Evolutionary conservation across 2,888 invertebrate genomes (phyloP).

Genomic region (Apoderus coryli): DNA sequence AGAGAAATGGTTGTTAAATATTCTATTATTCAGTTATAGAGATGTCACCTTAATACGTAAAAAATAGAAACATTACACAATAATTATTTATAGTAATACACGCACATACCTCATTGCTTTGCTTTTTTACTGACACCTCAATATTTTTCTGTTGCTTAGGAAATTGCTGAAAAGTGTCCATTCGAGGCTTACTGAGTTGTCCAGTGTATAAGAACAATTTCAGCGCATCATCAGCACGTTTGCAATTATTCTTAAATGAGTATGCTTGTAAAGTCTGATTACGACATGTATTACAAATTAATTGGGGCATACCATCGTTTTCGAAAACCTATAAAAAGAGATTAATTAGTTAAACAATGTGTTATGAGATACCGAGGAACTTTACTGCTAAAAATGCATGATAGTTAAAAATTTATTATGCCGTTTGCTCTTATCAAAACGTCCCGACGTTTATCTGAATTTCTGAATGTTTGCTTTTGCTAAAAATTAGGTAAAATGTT

Average conservation of each 20-base stretch:
- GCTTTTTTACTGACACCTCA: conserved; percentile 28
- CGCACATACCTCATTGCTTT: conserved; percentile 7
- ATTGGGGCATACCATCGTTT: conserved; percentile 60
- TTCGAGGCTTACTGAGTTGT: conserved; percentile 28
- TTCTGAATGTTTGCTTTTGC: too few relatives aligned
- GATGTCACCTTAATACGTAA: too few relatives aligned
- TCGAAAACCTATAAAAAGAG: conserved; percentile 39
- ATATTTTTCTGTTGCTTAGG: conserved; percentile 15
- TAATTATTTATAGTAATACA: neutral
- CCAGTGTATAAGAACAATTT: conserved; percentile 54
- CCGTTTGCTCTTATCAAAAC: too few relatives aligned
- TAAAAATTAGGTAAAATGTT: too few relatives aligned
- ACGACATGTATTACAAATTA: conserved; percentile 54
- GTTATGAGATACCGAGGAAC: too few relatives aligned
- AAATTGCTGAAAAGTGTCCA: conserved; percentile 12
- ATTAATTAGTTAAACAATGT: too few relatives aligned
- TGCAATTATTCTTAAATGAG: conserved; percentile 61
- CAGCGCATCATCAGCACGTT: conserved; percentile 55
- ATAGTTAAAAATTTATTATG: too few relatives aligned
- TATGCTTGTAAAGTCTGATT: conserved; percentile 54
- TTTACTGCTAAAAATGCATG: too few relatives aligned
- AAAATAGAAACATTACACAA: too few relatives aligned
- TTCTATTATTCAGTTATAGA: too few relatives aligned
- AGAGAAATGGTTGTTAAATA: too few relatives aligned
- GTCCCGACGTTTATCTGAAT: too few relatives aligned